Base-by-base conservation (phyloP, 1,140 invertebrate species). In the Zelostemma sp. region DNA sequence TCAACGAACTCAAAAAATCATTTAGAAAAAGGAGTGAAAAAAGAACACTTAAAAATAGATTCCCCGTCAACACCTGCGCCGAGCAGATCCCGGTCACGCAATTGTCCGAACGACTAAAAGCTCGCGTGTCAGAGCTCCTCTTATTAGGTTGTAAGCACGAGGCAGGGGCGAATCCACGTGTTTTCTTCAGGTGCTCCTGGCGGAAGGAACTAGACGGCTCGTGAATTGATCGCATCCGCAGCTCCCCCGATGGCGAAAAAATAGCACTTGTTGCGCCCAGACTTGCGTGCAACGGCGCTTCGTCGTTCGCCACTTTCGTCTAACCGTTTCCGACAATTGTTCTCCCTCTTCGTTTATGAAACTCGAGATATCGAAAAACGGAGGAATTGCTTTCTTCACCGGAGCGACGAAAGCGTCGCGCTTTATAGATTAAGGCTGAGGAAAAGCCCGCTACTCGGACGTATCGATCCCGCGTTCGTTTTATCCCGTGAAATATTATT, bases 221-320 rank as follows among this genome's bases (percentile, higher is more conserved):
- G 46, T 40, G 41, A 73, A 69, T 69, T 61, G 60, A 73, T 71
- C 49, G 63, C 58, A 55, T 68, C 47, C 53, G 66, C 47, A 19
- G 40, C 46, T 46, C 45, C 8, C 38, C 35, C 31, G 47, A 62
- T 57, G 50, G 48, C 18, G 55, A 58, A 69, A 68, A 71, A 68
- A 68, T 65, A 53, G 47, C 38, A 74, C 68, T 74, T 74, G 72
- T 74, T 74, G 68, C 59, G 35, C 49, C 43, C 50, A 41, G 48
- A 49, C 41, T 63, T 61, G 67, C 68, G 59, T 69, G 65, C 43
- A 5, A 16, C 25, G 28, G 25, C 4, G 4, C 17, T n/a, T 43
- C 51, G 60, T 68, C 65, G 62, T 61, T 47, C 38, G 25, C 11
- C 35, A 60, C 6, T 31, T 31, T 15, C 18, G 25, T 69, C 46